phyloP scores from a whole-genome alignment of 2,113 vertebrate species.

The Phrynosoma blainvillii region DNA sequence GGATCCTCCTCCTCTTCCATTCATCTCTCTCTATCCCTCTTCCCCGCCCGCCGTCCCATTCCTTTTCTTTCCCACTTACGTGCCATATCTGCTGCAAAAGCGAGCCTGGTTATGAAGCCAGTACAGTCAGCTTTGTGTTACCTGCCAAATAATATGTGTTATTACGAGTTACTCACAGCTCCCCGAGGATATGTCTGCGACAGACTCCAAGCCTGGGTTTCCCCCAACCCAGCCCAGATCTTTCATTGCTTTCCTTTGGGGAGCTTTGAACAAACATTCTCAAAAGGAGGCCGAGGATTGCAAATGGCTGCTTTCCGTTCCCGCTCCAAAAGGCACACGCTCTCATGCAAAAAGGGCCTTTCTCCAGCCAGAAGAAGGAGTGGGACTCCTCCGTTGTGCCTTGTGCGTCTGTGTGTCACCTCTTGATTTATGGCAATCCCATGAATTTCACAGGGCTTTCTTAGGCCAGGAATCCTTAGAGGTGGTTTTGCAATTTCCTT shows the following conservation, averaged over 20 bases:
- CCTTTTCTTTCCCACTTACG: background rate
- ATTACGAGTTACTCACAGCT: background rate
- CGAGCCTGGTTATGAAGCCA: background rate
- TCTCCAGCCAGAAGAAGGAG: no score
- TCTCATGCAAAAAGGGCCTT: no score
- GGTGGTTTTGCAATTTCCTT: no score
- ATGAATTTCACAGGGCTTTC: no score
- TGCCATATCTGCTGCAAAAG: background rate
- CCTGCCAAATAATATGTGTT: background rate
- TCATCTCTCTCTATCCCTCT: background rate
- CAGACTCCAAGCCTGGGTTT: background rate
- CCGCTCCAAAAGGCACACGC: no score
- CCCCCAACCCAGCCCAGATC: background rate
- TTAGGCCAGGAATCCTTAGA: no score
- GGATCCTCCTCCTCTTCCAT: background rate
- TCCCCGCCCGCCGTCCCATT: background rate
- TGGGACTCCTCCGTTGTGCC: no score
- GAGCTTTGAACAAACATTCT: constrained; percentile 6
- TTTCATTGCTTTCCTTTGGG: constrained; percentile 16
- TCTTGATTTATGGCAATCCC: no score
- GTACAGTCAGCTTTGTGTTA: background rate
- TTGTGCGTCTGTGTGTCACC: no score
- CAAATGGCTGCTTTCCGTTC: no score
- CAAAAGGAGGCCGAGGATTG: background rate
- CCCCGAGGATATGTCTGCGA: background rate